Base-by-base conservation (phyloP, 1,140 invertebrate species). In the Drosophila ironensis region DNA sequence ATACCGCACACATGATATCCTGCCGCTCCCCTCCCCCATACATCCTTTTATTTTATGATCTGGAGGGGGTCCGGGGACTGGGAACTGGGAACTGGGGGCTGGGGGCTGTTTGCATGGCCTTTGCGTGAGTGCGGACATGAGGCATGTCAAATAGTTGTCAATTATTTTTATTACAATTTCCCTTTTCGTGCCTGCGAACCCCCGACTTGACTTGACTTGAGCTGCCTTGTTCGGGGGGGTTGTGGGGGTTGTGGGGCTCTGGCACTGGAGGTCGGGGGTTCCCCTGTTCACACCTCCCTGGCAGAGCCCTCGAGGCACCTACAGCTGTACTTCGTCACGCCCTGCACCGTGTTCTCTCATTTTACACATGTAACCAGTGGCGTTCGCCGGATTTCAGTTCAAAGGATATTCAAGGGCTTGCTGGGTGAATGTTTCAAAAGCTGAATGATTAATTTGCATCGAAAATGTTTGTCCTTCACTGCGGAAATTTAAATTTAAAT, bases 131-230 rank as follows among this genome's bases (percentile, higher is more conserved):
- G 60, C 81, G 80, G 75, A 86, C 80, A 80, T 87, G 81, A 86
- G 80, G 75, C 80, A 86, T 86, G 80, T 86, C 80, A 86, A 86
- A 86, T 86, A 86, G 80, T 86, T 86, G 80, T 86, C 80, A 86
- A 86, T 86, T 86, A 86, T 87, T 86, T 86, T 86, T 86, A 86
- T 86, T 86, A 87, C 80, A 72, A 81, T 80, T 87, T 80, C 66
- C 64, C 63, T 70, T 57, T 69, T 75, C 81, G 59, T 71, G 57
- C 52, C 67, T 69, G 64, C 37, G 41, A n/a, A n/a, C n/a, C 46
- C 42, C 20, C 33, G 57, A 38, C 60, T 63, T 42, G 52, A 37
- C 57, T 61, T 37, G 57, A 63, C n/a, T n/a, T n/a, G 30, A 28
- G n/a, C 14, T 63, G 59, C 24, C 40, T 61, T 41, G 51, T 35